Conservation (phyloP, 2,888 invertebrate genomes). For the Epistrophe eligans region DNA sequence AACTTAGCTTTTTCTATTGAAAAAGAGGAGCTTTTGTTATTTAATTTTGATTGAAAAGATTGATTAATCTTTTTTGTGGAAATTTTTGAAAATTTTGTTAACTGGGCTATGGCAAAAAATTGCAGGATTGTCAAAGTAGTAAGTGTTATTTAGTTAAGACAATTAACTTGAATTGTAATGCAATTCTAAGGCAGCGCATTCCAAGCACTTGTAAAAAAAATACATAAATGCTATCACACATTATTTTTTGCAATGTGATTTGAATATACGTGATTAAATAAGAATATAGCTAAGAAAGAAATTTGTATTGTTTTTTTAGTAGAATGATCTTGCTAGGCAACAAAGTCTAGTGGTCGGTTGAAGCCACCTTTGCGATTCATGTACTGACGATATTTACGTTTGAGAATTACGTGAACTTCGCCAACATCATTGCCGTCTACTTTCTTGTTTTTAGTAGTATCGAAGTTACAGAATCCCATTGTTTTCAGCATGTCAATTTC, state of each 20-base stretch:
- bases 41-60: conserved; percentile 54
- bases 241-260: conserved; percentile 30
- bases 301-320: conserved; percentile 21
- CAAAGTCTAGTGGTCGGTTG: conserved; percentile 98
- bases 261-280: conserved; percentile 53
- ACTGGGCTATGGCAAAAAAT: conserved; percentile 84
- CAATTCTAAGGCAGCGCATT: conserved; percentile 12
- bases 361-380: conserved; percentile 99
- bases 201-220: conserved; percentile 63
- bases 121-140: conserved; percentile 81
- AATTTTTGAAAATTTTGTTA: conserved; percentile 83
- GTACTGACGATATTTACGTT: conserved; percentile 98
- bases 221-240: conserved; percentile 72
- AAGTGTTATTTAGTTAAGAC: conserved; percentile 40
- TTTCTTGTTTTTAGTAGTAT: conserved; percentile 97
- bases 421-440: conserved; percentile 97
- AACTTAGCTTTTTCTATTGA: conserved; percentile 48
- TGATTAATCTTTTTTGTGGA: conserved; percentile 77
- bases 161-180: conserved; percentile 34
- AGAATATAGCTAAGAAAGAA: conserved; percentile 48
- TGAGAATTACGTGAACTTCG: conserved; percentile 97
- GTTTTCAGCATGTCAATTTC: conserved; percentile 97
- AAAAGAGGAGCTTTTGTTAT: conserved; percentile 23
- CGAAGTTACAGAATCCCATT: conserved; percentile 99
- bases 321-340: conserved; percentile 86